Evolutionary conservation across 2,797 vertebrate genomes (phyloP), one percentile per base, ranked within the genome.

Genomic region (Brachyrhaphis roseni): DNA sequence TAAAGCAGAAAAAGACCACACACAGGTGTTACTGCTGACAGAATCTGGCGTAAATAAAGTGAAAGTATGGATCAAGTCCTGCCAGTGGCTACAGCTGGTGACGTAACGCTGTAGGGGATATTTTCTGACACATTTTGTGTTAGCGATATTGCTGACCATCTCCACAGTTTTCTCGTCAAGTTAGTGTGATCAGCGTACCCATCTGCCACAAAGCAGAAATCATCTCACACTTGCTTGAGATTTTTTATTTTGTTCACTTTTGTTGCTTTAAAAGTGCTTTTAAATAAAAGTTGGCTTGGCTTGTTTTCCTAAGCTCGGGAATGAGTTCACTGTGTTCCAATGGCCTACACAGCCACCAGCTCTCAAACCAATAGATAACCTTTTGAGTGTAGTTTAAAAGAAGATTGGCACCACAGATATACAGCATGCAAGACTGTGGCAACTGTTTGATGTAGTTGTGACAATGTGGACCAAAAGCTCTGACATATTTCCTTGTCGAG

Each of bases 121-220:
- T 62, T 62, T 62, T 62, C n/a, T 62, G 57, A 62, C 57, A 62
- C 57, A 62, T 31, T 62, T 62, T 31, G 28, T 28, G 57, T 28
- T 28, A 34, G 12, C 13, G 13, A 31, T 31, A 16, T 62, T 62
- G 57, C 28, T 62, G 57, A 62, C 57, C 57, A 62, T 62, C 12
- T 31, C 57, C 28, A 62, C 57, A 31, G n/a, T 62, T 62, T 31
- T 62, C n/a, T 15, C 57, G 1, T 34, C 57, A 62, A 62, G 28
- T 62, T 62, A 31, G 28, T 62, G 28, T 62, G 57, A 62, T 28
- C 28, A 15, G 57, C 34, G 57, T 62, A 62, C 28, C 28, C n/a
- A 62, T 62, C 57, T 31, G 59, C 59, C 26, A 34, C 59, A 34
- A 62, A 62, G 28, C 59, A 34, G 5, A 62, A 62, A 62, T 34